Base-by-base conservation (phyloP, 2,888 invertebrate genomes). In the Lasioglossum villosulum region DNA sequence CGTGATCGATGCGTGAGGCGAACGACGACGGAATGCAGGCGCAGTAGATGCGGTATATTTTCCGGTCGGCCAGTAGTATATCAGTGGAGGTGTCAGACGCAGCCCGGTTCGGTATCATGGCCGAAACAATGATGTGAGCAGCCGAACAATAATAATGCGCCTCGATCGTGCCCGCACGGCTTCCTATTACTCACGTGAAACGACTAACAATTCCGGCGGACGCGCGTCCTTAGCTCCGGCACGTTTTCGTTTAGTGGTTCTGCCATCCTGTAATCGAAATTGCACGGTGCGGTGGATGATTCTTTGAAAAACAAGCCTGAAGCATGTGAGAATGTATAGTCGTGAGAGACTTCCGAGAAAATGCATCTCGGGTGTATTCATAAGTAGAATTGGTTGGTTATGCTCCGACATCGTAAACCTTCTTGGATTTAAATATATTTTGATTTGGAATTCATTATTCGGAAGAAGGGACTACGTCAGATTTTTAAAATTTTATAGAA, bases 31-130 rank as follows among this genome's bases (percentile, higher is more conserved):
- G 27, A 63, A 42, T 68, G 77, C 71, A 63, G 68, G 75, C 45
- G 72, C 72, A 75, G 80, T 75, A 30, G 82, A 66, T 4, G 71
- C 68, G 42, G 80, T 66, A 56, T 72, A 56, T 72, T 79, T 83
- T 75, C 83, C 68, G 79, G 87, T 74, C 83, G 63, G 80, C 76
- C 87, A 89, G 89, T 89, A 89, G 89, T 90, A 86, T 68, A 88
- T 86, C 83, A 86, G 66, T 52, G 76, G 75, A 12, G 45, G 71
- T 88, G 90, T 90, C 90, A 90, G 84, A 71, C 88, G 19, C 90
- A 86, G 80, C 27, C 78, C 27, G 34, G 48, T 63, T 63, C 34
- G 39, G 75, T 76, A 82, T 84, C 83, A 78, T 56, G 70, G 71
- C 48, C 23, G 73, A 66, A 75, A 78, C 82, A 81, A 89, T 82